These are phyloP conservation scores for Hormaphis cornu DNA, from an alignment of 1,140 invertebrate genomes.

Conservation along the genomic window DNA sequence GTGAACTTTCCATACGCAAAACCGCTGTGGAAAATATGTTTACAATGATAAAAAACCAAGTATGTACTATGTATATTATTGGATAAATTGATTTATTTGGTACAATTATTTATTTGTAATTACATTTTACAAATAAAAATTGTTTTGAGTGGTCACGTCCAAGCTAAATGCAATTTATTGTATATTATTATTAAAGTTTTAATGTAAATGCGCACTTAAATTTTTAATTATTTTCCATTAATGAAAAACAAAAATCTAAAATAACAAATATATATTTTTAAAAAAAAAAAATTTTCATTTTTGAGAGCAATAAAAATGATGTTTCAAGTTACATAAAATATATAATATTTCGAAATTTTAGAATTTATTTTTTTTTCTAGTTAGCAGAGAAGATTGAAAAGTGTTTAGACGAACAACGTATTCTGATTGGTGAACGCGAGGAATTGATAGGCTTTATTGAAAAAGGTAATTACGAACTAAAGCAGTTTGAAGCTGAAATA, in stretches of 20 bases:
- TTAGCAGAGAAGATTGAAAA: conserved; percentile 11
- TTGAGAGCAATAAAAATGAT: too few relatives aligned
- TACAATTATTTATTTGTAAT: too few relatives aligned
- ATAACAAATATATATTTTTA: too few relatives aligned
- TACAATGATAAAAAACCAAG: background rate
- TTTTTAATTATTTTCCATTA: too few relatives aligned
- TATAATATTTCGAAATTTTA: background rate
- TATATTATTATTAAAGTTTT: too few relatives aligned
- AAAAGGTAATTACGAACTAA: background rate
- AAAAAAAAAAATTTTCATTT: too few relatives aligned
- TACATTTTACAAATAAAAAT: too few relatives aligned
- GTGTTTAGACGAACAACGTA: conserved; percentile 11
- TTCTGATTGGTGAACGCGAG: conserved; percentile 10
- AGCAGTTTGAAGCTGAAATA: background rate
- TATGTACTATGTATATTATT: background rate
- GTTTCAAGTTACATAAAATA: too few relatives aligned
- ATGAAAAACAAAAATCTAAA: too few relatives aligned
- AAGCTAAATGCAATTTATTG: too few relatives aligned
- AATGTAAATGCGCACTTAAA: too few relatives aligned
- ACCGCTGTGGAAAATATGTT: background rate
- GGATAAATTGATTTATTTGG: background rate
- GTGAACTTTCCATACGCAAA: background rate
- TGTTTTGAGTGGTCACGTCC: too few relatives aligned
- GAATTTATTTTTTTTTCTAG: background rate
- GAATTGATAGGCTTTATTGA: background rate